Conservation (phyloP, 2,797 vertebrate species). For the Dicrostonyx torquatus region DNA sequence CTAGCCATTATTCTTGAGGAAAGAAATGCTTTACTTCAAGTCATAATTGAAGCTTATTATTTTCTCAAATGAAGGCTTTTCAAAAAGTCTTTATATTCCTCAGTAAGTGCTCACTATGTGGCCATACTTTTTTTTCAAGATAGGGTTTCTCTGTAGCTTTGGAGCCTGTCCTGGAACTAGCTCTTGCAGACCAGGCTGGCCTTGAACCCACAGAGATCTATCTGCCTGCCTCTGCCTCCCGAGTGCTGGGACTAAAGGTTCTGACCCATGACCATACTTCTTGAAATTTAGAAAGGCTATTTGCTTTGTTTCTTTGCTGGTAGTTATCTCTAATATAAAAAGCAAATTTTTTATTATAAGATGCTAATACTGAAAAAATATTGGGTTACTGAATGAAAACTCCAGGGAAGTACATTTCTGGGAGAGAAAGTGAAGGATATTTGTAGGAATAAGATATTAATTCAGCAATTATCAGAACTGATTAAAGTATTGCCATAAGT, state of each 20-base stretch:
- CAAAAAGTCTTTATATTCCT: neutral
- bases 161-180: no score
- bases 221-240: no score
- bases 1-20: conserved; percentile 53
- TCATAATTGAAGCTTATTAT: neutral
- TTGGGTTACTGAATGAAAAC: neutral
- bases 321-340: conserved; percentile 26
- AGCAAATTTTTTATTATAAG: conserved; percentile 22
- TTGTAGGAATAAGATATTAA: conserved; percentile 1
- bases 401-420: conserved; percentile 1
- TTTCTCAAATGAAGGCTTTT: conserved; percentile 31
- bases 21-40: conserved; percentile 41
- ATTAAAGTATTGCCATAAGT: neutral
- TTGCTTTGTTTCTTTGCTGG: conserved; percentile 50
- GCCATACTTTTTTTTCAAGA: neutral
- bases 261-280: neutral
- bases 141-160: no score
- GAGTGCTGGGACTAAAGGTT: no score
- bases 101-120: neutral
- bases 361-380: conserved; percentile 48
- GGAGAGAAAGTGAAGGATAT: conserved; percentile 27
- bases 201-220: no score
- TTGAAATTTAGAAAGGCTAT: neutral
- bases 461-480: neutral
- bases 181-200: no score